These are phyloP conservation scores for Plebejus anna DNA, from an alignment of 2,888 invertebrate species.

Conservation along the genomic window DNA sequence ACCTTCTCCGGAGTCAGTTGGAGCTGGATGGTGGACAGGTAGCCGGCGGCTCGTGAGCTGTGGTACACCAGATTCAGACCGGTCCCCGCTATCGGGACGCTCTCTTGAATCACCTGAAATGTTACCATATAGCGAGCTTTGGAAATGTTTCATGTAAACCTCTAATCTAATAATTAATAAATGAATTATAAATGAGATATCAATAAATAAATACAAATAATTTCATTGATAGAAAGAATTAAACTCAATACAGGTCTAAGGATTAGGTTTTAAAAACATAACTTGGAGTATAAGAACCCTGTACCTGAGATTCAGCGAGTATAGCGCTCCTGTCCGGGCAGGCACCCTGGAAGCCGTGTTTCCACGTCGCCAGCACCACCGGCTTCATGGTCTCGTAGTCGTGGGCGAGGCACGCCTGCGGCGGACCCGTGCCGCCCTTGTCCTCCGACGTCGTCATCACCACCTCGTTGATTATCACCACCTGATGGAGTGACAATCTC, in stretches of 20 bases:
- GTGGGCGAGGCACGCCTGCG: constrained; percentile 91
- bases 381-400: constrained; percentile 97
- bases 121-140: no score
- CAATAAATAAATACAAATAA: no score
- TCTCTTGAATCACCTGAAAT: constrained; percentile 93
- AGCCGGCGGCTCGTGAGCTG: constrained; percentile 96
- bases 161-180: no score
- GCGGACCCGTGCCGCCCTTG: constrained; percentile 81
- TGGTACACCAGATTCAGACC: constrained; percentile 97
- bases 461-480: constrained; percentile 94
- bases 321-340: constrained; percentile 95
- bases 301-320: constrained; percentile 90
- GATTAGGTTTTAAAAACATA: no score
- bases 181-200: no score
- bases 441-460: constrained; percentile 91
- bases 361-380: constrained; percentile 95
- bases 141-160: no score
- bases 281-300: no score
- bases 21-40: constrained; percentile 94
- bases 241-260: no score
- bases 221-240: no score
- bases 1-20: constrained; percentile 93
- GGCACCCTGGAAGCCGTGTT: constrained; percentile 96
- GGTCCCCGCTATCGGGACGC: constrained; percentile 95
- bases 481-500: constrained; percentile 62